These are phyloP conservation scores for Pseudolaguvia tuberculata DNA, from an alignment of 2,113 vertebrate genomes.

Conservation along the genomic window DNA sequence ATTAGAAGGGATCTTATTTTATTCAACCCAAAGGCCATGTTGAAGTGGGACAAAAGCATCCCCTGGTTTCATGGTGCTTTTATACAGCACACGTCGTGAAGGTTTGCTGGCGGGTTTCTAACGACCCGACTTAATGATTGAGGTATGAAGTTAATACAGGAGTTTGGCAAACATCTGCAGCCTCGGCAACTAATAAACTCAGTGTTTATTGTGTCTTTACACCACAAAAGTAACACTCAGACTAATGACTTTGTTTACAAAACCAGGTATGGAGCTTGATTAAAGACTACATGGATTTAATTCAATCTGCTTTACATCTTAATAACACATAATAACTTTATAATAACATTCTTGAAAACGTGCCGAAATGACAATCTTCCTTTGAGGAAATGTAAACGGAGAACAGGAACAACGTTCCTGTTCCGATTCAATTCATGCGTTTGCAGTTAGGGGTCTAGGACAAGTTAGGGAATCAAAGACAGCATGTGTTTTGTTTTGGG, in stretches of 20 bases:
- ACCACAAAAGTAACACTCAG: conserved; percentile 56
- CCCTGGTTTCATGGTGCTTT: background rate
- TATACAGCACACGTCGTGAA: background rate
- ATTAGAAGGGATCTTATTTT: conserved; percentile 19
- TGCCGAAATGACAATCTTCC: conserved; percentile 7
- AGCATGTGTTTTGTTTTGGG: conserved; percentile 11
- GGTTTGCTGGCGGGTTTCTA: conserved; percentile 8
- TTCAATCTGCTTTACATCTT: conserved; percentile 10
- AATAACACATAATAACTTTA: conserved; percentile 27
- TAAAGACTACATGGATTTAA: conserved; percentile 35
- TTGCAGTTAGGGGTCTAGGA: conserved; percentile 3
- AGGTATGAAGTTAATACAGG: conserved; percentile 26
- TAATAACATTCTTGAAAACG: conserved; percentile 20
- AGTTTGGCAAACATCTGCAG: conserved; percentile 34
- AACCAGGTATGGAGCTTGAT: conserved; percentile 44
- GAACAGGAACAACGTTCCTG: too few relatives aligned
- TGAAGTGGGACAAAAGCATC: background rate
- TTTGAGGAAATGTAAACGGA: too few relatives aligned
- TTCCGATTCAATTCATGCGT: background rate
- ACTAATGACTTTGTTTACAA: conserved; percentile 48
- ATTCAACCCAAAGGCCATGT: background rate
- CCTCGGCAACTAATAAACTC: conserved; percentile 63
- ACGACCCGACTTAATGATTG: conserved; percentile 1
- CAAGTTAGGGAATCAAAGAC: background rate
- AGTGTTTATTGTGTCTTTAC: conserved; percentile 55